These are phyloP conservation scores for Aphidius gifuensis DNA, from an alignment of 1,140 invertebrate genomes.

Conservation along the genomic window DNA sequence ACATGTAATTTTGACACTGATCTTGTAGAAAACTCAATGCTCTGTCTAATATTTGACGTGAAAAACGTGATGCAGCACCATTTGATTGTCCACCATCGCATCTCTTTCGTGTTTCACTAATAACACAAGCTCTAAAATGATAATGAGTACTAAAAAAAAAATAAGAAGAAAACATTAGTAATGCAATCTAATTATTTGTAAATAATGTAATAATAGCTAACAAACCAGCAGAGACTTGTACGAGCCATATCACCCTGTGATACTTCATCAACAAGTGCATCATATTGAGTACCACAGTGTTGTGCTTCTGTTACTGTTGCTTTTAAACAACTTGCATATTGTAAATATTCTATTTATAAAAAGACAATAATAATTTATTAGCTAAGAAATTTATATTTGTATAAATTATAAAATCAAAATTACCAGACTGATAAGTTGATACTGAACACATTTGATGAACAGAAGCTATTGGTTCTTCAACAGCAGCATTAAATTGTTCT, in stretches of 20 bases:
- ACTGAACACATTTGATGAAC: conserved; percentile 62
- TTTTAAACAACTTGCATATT: conserved; percentile 61
- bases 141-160: conserved; percentile 54
- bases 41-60: conserved; percentile 59
- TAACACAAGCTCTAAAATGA: conserved; percentile 59
- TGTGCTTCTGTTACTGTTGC: conserved; percentile 57
- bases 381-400: not conserved
- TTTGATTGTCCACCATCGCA: conserved; percentile 55
- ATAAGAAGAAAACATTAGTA: not conserved
- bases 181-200: not conserved
- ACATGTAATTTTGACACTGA: conserved; percentile 62
- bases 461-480: conserved; percentile 59
- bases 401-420: conserved; percentile 16
- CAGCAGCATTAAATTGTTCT: conserved; percentile 59
- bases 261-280: conserved; percentile 58
- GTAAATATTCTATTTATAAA: conserved; percentile 56
- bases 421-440: conserved; percentile 59
- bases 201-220: conserved; percentile 29
- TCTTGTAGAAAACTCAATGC: conserved; percentile 60
- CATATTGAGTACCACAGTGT: conserved; percentile 60
- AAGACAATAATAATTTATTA: conserved; percentile 1
- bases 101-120: conserved; percentile 53
- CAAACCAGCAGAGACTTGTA: conserved; percentile 59
- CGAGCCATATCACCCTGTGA: conserved; percentile 58
- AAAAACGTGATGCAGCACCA: conserved; percentile 55